These are phyloP conservation scores for Pipa parva DNA, from an alignment of 2,113 vertebrate species.

Conservation along the genomic window DNA sequence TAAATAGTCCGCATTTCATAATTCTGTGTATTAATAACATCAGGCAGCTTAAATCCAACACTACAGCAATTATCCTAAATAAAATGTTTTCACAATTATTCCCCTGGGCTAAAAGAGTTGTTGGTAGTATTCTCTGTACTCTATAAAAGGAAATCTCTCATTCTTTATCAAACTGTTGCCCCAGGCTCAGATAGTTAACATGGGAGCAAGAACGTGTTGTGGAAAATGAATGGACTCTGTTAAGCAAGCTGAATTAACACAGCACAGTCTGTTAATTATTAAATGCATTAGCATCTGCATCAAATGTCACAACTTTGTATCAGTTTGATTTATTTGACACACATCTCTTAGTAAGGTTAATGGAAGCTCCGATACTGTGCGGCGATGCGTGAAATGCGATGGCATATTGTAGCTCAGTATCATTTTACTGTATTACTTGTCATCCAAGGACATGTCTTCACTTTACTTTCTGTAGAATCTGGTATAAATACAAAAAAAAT, in stretches of 20 bases:
- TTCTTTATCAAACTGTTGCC: constrained; percentile 22
- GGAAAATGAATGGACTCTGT: constrained; percentile 14
- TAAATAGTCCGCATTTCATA: background rate
- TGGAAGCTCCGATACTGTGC: constrained; percentile 18
- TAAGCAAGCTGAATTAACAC: constrained; percentile 25
- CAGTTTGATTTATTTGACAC: constrained; percentile 37
- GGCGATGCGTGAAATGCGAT: constrained; percentile 9
- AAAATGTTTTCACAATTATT: background rate
- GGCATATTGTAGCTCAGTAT: background rate
- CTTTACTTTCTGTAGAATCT: background rate
- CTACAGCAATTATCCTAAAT: background rate
- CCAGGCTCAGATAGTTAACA: constrained; percentile 30
- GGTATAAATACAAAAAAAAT: too few species aligned
- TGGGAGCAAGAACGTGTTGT: constrained; percentile 23
- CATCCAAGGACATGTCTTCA: background rate
- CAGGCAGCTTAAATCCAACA: background rate
- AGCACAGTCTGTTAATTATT: constrained; percentile 31
- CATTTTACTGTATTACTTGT: background rate
- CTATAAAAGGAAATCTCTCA: constrained; percentile 9
- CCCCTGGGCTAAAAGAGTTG: background rate
- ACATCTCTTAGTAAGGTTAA: constrained; percentile 29
- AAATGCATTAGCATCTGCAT: constrained; percentile 41
- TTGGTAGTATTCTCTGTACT: constrained; percentile 2
- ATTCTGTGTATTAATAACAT: background rate
- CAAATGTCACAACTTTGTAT: constrained; percentile 36